Evolutionary conservation across 2,888 invertebrate species (phyloP), one percentile per base, ranked within the genome.

Genomic region (Noctua fimbriata): DNA sequence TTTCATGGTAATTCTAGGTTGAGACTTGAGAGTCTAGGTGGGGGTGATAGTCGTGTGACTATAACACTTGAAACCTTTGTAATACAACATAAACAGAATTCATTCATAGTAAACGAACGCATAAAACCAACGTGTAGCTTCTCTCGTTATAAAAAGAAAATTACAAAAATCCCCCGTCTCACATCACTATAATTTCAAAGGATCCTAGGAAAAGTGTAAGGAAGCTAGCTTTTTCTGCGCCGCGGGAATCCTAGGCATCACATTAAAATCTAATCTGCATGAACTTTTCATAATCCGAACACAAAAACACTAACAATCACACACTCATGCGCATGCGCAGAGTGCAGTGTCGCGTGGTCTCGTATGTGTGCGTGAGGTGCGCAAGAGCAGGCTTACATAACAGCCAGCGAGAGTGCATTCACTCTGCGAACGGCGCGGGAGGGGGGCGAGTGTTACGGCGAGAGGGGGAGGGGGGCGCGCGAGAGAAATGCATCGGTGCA

Each of bases 401-500:
- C 93, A 91, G 84, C 85, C 88, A 91, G 93, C 94, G 94, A 95
- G 96, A 96, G 96, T 96, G 96, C 96, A 95, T 96, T 96, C 95
- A 96, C 96, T 95, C 93, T 87, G 87, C 78, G 79, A 60, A 75
- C 76, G 73, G 73, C 87, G 90, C 75, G 88, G 81, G 90, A 73
- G 86, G 83, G 85, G 82, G 55, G 55, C 82, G 78, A 67, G 79
- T 67, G 82, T 58, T 75, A 79, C 76, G 78, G 76, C 65, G 63
- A 60, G 70, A 10, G 67, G 52, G 44, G 80, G 52, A 18, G 52
- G 24, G 28, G 83, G 82, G 73, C 77, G 80, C 82, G 85, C 90
- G 87, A 89, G 93, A 91, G 92, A 90, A 93, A 93, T 94, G 95
- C 95, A 95, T 90, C 94, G 94, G 89, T 94, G 94, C 94, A 93